Evolutionary conservation across 1,140 invertebrate genomes (phyloP).

Genomic region (Bilobella aurantiaca): DNA sequence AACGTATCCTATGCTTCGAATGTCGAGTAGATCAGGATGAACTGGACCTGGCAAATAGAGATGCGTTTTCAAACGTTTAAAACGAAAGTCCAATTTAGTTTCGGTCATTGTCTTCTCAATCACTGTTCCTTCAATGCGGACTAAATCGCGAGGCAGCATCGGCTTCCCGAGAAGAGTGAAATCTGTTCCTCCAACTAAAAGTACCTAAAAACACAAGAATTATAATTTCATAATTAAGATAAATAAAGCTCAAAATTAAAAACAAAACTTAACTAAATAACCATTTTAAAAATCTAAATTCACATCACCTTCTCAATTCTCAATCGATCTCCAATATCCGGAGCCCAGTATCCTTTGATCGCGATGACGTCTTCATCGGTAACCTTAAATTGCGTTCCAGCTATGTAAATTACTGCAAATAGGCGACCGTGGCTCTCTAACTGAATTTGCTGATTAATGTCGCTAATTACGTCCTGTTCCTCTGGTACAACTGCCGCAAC

Average conservation of each 20-base stretch:
- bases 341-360: constrained; percentile 71
- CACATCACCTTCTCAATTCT: constrained; percentile 66
- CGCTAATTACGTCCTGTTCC: constrained; percentile 44
- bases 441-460: constrained; percentile 42
- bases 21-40: background rate
- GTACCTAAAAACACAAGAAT: constrained; percentile 42
- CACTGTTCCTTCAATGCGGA: constrained; percentile 69
- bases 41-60: background rate
- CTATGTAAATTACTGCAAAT: constrained; percentile 74
- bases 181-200: constrained; percentile 69
- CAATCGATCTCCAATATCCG: constrained; percentile 68
- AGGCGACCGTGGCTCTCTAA: constrained; percentile 54
- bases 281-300: too few species aligned
- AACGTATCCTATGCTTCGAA: background rate
- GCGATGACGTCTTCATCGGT: constrained; percentile 76
- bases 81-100: constrained; percentile 63
- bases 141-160: constrained; percentile 60
- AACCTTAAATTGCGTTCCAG: constrained; percentile 76
- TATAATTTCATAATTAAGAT: background rate
- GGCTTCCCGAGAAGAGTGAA: constrained; percentile 77
- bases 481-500: too few species aligned
- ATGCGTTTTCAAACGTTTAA: too few species aligned
- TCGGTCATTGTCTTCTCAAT: constrained; percentile 81
- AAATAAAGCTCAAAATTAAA: too few species aligned
- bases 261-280: too few species aligned